phyloP scores from a whole-genome alignment of 2,113 vertebrate genomes.

The Colinus virginianus region DNA sequence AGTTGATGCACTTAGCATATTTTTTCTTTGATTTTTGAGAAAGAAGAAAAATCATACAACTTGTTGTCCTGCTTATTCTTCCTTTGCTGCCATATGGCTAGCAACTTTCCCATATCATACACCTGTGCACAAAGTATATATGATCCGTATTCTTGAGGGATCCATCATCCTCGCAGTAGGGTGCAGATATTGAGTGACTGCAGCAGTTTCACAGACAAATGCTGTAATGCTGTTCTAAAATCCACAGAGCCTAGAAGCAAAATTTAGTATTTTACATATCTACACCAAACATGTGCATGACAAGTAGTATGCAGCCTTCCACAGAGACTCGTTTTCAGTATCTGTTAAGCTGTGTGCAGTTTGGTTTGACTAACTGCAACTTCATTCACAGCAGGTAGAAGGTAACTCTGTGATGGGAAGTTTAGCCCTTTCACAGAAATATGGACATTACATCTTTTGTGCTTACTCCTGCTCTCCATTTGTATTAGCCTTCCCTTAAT shows the following conservation, averaged over 20 bases:
- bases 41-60: not conserved
- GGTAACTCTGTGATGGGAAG: not conserved
- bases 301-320: not conserved
- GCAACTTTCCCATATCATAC: not conserved
- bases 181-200: not conserved
- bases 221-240: not conserved
- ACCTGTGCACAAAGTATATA: rapidly evolving
- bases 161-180: not conserved
- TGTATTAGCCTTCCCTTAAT: not conserved
- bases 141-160: not conserved
- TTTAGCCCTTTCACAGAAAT: not conserved
- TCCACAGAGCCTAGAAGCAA: not conserved
- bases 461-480: not conserved
- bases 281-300: not conserved
- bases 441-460: not conserved
- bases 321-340: not conserved
- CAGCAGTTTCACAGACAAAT: not conserved
- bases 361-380: not conserved
- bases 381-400: not conserved
- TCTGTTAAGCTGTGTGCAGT: not conserved
- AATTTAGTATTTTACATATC: not conserved
- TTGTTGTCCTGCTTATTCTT: not conserved
- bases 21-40: not conserved
- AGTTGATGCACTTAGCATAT: not conserved
- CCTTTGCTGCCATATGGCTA: not conserved